These are phyloP conservation scores for Candoia aspera DNA, from an alignment of 2,113 vertebrate genomes.

Conservation along the genomic window DNA sequence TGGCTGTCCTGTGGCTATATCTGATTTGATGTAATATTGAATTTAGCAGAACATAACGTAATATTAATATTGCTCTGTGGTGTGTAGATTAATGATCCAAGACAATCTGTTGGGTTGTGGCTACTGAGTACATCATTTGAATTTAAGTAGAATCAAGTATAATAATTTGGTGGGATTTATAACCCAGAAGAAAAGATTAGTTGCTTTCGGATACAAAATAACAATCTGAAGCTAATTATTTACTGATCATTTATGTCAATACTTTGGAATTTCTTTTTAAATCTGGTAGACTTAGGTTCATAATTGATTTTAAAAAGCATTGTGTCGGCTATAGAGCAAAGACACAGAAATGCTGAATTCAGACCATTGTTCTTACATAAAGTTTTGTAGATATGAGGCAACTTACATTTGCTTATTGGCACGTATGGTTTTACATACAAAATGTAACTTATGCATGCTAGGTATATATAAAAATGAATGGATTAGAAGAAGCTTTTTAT, in stretches of 20 bases:
- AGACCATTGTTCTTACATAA: background rate
- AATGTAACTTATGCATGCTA: no score
- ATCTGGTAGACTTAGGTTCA: background rate
- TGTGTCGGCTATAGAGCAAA: background rate
- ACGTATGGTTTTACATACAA: no score
- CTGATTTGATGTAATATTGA: background rate
- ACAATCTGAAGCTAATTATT: background rate
- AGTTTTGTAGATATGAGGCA: no score
- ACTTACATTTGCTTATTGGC: no score
- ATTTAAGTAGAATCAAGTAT: background rate
- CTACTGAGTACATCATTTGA: background rate
- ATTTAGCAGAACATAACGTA: background rate
- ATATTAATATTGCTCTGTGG: background rate
- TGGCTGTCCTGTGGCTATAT: background rate
- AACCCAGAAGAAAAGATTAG: background rate
- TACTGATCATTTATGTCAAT: background rate
- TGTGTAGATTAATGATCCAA: slow-evolving; percentile 7
- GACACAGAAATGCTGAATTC: background rate
- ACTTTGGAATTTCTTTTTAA: background rate
- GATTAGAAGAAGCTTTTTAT: no score
- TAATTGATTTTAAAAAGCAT: background rate
- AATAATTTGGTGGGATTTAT: slow-evolving; percentile 1
- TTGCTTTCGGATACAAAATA: background rate
- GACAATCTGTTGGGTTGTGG: background rate
- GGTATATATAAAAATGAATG: no score